phyloP scores from a whole-genome alignment of 2,113 vertebrate species.

The Sylvietta virens region DNA sequence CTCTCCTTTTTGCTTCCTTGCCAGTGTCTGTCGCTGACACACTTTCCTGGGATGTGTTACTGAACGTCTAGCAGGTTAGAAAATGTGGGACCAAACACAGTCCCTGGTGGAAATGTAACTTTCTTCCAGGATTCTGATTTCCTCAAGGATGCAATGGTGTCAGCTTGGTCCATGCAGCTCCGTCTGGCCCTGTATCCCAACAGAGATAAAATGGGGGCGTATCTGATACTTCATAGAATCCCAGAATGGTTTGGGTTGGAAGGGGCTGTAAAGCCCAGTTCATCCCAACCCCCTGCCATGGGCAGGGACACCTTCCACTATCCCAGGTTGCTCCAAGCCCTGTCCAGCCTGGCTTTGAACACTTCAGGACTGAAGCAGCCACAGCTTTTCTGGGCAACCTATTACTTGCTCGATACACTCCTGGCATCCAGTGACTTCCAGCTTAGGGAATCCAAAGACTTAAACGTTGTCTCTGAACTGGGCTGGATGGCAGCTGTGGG shows the following conservation, averaged over 20 bases:
- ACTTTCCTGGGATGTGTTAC: not conserved
- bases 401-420: fast-evolving
- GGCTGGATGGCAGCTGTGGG: not conserved
- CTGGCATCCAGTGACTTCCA: not conserved
- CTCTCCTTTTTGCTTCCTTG: not conserved
- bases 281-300: not conserved
- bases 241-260: not conserved
- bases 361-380: not conserved
- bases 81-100: not conserved
- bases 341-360: not conserved
- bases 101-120: not conserved
- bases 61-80: not conserved
- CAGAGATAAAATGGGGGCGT: not conserved
- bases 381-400: not conserved
- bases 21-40: fast-evolving
- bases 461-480: not conserved
- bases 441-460: not conserved
- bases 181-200: not conserved
- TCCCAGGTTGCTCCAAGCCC: not conserved
- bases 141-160: not conserved
- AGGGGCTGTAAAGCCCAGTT: not conserved
- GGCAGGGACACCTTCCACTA: not conserved
- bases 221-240: not conserved
- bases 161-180: not conserved
- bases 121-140: not conserved